Evolutionary conservation across 1,140 invertebrate genomes (phyloP), one percentile per base, ranked within the genome.

Genomic region (Lerema accius): DNA sequence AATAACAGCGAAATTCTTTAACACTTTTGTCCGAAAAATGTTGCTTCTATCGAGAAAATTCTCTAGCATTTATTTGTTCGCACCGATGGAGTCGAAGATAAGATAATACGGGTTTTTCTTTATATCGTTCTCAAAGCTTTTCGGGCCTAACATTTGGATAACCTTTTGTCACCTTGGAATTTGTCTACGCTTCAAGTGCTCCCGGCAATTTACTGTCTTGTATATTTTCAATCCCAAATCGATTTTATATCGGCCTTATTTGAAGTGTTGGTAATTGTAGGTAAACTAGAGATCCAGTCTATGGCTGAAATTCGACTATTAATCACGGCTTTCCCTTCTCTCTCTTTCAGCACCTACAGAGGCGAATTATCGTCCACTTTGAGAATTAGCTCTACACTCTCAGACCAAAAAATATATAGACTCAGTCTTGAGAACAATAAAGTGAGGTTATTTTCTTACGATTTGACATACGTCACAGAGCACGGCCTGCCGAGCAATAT

Each of bases 71-170:
- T 32, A 43, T 43, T 43, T 43, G 4, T 43, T 43, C 40, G 16
- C 40, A 16, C 40, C 40, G 14, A 43, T 43, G 14, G 37, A 13
- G 5, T 9, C 7, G 14, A 16, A 11, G 14, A 43, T 16, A 43
- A 43, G 14, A 32, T 43, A 43, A 43, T 43, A 43, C 14, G 40
- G 40, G 5, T 16, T 43, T 43, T 43, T 16, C 40, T 43, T 43
- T 43, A 16, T 16, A 43, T 9, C 6, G 14, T 6, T 16, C 40
- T 15, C 40, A 1, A 43, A 16, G 5, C 15, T 43, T 40, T 43
- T 3, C 6, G 16, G 14, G 13, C 16, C 19, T 23, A 16, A 1
- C 10, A 16, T 15, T 17, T 43, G 13, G 7, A 43, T 16, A 43
- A 43, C 14, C 40, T 4, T 16, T 43, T 16, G 15, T 43, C 40